A percentile compares a stretch with the other conserved stretches of the same genome.
phyloP scores from a whole-genome alignment of 1,140 invertebrate species.

The Microplitis mediator region DNA sequence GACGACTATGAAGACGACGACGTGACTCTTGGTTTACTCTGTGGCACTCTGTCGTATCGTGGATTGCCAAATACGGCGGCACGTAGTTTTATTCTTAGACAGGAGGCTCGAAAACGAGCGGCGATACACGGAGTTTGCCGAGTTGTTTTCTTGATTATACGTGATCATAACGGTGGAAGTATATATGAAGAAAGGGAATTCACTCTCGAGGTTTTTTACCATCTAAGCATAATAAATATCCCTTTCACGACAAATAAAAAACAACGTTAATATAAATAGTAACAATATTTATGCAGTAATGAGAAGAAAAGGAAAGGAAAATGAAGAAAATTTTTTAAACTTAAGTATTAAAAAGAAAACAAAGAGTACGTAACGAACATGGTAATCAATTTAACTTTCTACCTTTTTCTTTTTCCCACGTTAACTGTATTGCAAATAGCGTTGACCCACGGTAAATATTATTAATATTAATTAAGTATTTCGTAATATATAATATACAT shows the following conservation, averaged over 20 bases:
- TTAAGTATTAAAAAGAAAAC: not conserved
- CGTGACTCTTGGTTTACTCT: not conserved
- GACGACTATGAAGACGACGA: not conserved
- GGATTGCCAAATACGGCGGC: slow-evolving; percentile 40
- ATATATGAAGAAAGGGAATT: slow-evolving; percentile 15
- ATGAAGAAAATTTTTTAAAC: no score
- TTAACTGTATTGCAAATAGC: not conserved
- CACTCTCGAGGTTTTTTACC: not conserved
- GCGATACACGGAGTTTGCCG: slow-evolving; percentile 26
- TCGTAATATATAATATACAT: not conserved
- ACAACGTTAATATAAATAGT: not conserved
- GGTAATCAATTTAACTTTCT: not conserved
- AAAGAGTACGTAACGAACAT: not conserved
- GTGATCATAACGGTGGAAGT: slow-evolving; percentile 9
- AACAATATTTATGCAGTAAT: not conserved
- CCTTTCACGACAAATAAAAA: not conserved
- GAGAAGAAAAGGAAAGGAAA: not conserved
- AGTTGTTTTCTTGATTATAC: slow-evolving; percentile 10
- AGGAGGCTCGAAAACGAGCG: slow-evolving; percentile 23
- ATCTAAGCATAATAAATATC: slow-evolving; percentile 10
- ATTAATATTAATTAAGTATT: not conserved
- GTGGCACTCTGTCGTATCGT: slow-evolving; percentile 11
- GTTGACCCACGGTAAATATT: not conserved
- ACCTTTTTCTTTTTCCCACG: not conserved
- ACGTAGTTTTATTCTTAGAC: slow-evolving; percentile 38